These are phyloP conservation scores for Heterochromis multidens DNA, from an alignment of 2,113 vertebrate genomes.

Conservation along the genomic window DNA sequence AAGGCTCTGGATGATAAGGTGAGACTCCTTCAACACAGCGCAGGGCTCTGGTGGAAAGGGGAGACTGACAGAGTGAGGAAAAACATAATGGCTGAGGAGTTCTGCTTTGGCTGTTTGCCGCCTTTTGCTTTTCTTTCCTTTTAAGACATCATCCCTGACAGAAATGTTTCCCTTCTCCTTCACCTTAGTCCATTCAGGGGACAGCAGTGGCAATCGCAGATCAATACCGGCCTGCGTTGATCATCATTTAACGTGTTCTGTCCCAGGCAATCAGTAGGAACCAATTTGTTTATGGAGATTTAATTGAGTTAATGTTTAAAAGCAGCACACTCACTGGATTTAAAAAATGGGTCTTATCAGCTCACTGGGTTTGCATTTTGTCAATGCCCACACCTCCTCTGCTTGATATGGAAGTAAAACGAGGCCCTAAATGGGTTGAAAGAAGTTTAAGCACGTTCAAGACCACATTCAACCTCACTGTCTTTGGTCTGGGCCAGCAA, in stretches of 20 bases:
- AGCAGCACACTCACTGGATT: not conserved
- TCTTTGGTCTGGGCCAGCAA: not conserved
- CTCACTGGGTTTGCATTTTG: not conserved
- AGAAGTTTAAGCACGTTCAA: not conserved
- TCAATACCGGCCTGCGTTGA: constrained; percentile 24
- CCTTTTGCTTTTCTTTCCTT: not conserved
- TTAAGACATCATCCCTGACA: not conserved
- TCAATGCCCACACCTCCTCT: not conserved
- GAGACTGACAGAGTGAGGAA: constrained; percentile 15
- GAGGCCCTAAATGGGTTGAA: not conserved
- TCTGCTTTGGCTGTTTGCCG: constrained; percentile 26
- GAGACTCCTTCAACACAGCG: constrained; percentile 1
- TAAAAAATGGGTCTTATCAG: not conserved
- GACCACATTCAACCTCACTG: not conserved
- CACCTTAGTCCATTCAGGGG: constrained; percentile 1
- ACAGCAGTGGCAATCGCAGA: not conserved
- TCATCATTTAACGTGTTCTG: constrained; percentile 22
- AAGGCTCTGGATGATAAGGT: constrained; percentile 41
- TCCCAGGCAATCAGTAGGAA: not conserved
- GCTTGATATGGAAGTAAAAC: not conserved
- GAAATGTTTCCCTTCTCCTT: constrained; percentile 13
- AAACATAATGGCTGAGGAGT: constrained; percentile 22
- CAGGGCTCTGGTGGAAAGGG: constrained; percentile 3
- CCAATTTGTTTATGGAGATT: constrained; percentile 51
- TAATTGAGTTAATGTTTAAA: constrained; percentile 52